phyloP scores from a whole-genome alignment of 2,113 vertebrate species.

The Scortum barcoo region DNA sequence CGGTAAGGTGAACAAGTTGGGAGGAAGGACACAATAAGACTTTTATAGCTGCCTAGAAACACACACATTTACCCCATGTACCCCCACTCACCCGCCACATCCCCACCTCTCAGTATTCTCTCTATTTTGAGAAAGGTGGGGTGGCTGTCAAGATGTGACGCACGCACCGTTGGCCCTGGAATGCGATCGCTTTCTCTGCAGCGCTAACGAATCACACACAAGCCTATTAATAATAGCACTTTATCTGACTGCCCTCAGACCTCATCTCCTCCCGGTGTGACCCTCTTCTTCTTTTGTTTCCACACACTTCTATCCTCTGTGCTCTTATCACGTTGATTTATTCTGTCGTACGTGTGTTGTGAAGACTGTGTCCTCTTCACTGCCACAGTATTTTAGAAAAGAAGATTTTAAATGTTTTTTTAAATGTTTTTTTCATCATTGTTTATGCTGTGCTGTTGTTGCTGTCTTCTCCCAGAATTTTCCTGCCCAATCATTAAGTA shows the following conservation, averaged over 20 bases:
- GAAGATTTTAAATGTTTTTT: not conserved
- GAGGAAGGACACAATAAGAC: conserved; percentile 56
- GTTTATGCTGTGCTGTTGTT: not conserved
- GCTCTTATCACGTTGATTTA: not conserved
- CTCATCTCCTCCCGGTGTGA: not conserved
- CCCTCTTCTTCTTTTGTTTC: not conserved
- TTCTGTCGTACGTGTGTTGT: not conserved
- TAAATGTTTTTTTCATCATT: not conserved
- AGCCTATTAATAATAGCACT: conserved; percentile 47
- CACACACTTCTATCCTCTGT: not conserved
- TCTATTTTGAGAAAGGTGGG: conserved; percentile 58
- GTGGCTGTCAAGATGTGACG: conserved; percentile 45
- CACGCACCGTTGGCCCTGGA: conserved; percentile 26
- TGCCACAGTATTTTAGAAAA: too few relatives aligned
- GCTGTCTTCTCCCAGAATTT: not conserved
- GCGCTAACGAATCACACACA: conserved; percentile 24
- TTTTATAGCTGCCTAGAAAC: conserved; percentile 62
- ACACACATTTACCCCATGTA: conserved; percentile 23
- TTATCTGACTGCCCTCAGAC: conserved; percentile 19
- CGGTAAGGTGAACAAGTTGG: conserved; percentile 39
- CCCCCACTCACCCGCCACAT: conserved; percentile 15
- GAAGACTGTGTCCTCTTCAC: not conserved
- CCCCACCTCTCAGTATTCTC: conserved; percentile 37
- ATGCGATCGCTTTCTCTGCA: conserved; percentile 20
- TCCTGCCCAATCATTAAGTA: not conserved